Evolutionary conservation across 2,888 invertebrate genomes (phyloP), one percentile per base, ranked within the genome.

Genomic region (Dione juno): DNA sequence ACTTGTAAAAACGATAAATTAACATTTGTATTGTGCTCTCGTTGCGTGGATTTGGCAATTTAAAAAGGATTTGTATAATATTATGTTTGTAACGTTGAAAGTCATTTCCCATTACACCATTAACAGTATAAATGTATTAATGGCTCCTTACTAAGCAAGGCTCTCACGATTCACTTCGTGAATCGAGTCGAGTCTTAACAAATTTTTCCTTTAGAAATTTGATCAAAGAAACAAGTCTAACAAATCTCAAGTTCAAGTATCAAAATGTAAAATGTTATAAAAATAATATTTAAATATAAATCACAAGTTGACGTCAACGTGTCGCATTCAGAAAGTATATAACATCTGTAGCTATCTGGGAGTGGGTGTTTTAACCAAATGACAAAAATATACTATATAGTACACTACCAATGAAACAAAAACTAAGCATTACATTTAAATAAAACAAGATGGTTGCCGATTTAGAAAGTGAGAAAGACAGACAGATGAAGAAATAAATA

Each of bases 21-120:
- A 54, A 43, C 53, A 66, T 45, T 53, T 45, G 54, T 43, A 66
- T 45, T 54, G 43, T 35, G 43, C 19, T 66, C 9, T 66, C 43
- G 28, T 66, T 66, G 35, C 43, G 61, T 61, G 61, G 45, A 66
- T 66, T 54, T 57, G 21, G 43, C 48, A 58, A 45, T 58, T 66
- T 50, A 48, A 45, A 67, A 61, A 61, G 28, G 61, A 61, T 61
- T 61, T 45, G 61, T 61, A 45, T 61, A 61, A 45, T 61, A 61
- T 61, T 61, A 61, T 61, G 61, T 45, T 45, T 45, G 43, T n/a
- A 59, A 59, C 43, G 45, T 10, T 61, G 61, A 35, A 61, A 61
- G 45, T 61, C 61, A 61, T 61, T 61, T 45, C 35, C 61, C 57
- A 57, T 61, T 45, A 28, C 28, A 6, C 61, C 35, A 7, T 28